Evolutionary conservation across 2,888 invertebrate species (phyloP).

Genomic region (Cetonia aurata): DNA sequence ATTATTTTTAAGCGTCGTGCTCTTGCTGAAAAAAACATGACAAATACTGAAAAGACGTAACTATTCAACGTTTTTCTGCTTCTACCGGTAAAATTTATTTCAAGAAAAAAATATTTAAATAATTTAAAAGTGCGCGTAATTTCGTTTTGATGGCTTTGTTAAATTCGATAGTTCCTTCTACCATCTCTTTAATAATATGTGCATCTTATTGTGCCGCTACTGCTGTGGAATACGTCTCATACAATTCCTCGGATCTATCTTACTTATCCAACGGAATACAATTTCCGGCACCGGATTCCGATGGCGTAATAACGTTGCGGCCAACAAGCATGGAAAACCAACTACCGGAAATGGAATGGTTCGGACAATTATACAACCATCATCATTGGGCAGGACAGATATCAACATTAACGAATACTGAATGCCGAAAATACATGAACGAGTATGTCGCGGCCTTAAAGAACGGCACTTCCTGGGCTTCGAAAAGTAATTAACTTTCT

Average conservation of each 20-base stretch:
- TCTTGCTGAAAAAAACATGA: conserved; percentile 10
- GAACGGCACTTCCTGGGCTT: conserved; percentile 79
- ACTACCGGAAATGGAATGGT: conserved; percentile 74
- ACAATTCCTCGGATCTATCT: conserved; percentile 64
- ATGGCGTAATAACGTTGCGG: conserved; percentile 46
- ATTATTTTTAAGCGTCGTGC: conserved; percentile 14
- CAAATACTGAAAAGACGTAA: conserved; percentile 46
- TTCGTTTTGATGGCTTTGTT: conserved; percentile 44
- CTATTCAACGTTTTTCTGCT: neutral
- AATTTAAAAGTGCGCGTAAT: conserved; percentile 6
- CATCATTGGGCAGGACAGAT: conserved; percentile 68
- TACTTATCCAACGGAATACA: conserved; percentile 65
- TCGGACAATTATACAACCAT: conserved; percentile 76
- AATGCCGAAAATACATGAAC: conserved; percentile 71
- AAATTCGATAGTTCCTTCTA: conserved; percentile 45
- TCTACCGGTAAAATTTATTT: neutral
- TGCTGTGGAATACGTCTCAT: conserved; percentile 49
- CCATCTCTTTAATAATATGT: conserved; percentile 41
- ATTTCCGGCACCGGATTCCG: conserved; percentile 58
- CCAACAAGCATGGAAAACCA: conserved; percentile 43
- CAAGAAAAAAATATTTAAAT: conserved; percentile 1
- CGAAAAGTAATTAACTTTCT: conserved; percentile 72
- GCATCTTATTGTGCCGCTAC: conserved; percentile 44
- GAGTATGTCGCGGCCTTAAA: conserved; percentile 71
- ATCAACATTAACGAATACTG: conserved; percentile 51